Percentiles rank a stretch among this genome's conserved stretches.
Evolutionary conservation across 2,113 vertebrate species (phyloP).

Genomic region (Kobus ellipsiprymnus): DNA sequence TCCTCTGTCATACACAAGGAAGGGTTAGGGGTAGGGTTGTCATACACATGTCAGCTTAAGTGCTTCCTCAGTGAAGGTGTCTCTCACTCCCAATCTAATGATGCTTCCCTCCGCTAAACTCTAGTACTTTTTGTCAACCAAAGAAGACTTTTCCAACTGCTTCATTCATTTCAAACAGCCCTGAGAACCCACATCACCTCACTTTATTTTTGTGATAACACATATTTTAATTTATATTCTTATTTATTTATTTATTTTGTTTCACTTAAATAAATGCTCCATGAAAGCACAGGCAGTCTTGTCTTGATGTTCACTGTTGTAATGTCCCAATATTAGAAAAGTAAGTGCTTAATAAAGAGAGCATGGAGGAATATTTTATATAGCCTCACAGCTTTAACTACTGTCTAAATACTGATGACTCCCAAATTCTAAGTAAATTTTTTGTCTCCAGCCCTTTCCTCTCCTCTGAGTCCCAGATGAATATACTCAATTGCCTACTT

Average conservation of each 20-base stretch:
- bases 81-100: background rate
- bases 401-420: background rate
- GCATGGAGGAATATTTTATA: background rate
- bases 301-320: background rate
- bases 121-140: background rate
- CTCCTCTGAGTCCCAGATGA: background rate
- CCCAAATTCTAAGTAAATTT: slow-evolving; percentile 11
- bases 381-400: background rate
- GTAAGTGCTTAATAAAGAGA: background rate
- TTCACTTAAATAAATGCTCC: background rate
- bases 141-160: background rate
- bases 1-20: background rate
- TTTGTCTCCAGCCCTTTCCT: background rate
- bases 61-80: background rate
- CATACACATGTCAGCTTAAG: background rate
- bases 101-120: background rate
- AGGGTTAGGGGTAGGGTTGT: background rate
- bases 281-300: background rate
- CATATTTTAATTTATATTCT: background rate
- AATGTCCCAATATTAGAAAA: background rate
- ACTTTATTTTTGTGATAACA: background rate
- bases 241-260: background rate
- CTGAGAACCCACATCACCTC: background rate
- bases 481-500: background rate
- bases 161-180: background rate